phyloP scores from a whole-genome alignment of 2,113 vertebrate genomes.

The Lucifuga dentata region DNA sequence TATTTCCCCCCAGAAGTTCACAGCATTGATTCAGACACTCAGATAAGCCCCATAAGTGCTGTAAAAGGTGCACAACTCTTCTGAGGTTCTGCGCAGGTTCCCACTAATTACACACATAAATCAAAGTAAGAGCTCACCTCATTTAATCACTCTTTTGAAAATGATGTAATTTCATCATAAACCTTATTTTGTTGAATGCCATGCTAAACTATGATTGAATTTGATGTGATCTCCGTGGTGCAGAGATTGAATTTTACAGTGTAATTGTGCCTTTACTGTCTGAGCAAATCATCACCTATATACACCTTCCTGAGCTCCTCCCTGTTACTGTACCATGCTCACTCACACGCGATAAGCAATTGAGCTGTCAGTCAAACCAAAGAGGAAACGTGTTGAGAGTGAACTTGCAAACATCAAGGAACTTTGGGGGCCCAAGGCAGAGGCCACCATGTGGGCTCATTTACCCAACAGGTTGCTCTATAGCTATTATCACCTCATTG shows the following conservation, averaged over 20 bases:
- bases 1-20: slow-evolving; percentile 56
- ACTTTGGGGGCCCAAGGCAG: slow-evolving; percentile 11
- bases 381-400: slow-evolving; percentile 42
- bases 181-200: slow-evolving; percentile 7
- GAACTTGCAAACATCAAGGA: slow-evolving; percentile 1
- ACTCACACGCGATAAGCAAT: slow-evolving; percentile 74
- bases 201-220: slow-evolving; percentile 27
- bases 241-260: slow-evolving; percentile 19
- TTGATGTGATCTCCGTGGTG: neutral
- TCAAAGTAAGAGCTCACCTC: slow-evolving; percentile 57
- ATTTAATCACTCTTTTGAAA: slow-evolving; percentile 21
- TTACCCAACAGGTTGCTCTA: slow-evolving; percentile 11
- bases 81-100: slow-evolving; percentile 24
- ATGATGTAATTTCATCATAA: slow-evolving; percentile 45
- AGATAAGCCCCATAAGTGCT: slow-evolving; percentile 60
- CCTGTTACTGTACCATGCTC: slow-evolving; percentile 59
- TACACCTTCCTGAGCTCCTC: slow-evolving; percentile 65
- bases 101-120: slow-evolving; percentile 64
- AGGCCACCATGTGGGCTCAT: slow-evolving; percentile 17
- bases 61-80: slow-evolving; percentile 40
- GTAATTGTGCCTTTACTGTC: slow-evolving; percentile 42
- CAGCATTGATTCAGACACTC: slow-evolving; percentile 49
- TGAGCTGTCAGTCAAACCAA: slow-evolving; percentile 68
- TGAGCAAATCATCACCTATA: slow-evolving; percentile 58
- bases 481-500: slow-evolving; percentile 21